Evolutionary conservation across 2,113 vertebrate genomes (phyloP), one percentile per base, ranked within the genome.

Genomic region (Clarias magur): DNA sequence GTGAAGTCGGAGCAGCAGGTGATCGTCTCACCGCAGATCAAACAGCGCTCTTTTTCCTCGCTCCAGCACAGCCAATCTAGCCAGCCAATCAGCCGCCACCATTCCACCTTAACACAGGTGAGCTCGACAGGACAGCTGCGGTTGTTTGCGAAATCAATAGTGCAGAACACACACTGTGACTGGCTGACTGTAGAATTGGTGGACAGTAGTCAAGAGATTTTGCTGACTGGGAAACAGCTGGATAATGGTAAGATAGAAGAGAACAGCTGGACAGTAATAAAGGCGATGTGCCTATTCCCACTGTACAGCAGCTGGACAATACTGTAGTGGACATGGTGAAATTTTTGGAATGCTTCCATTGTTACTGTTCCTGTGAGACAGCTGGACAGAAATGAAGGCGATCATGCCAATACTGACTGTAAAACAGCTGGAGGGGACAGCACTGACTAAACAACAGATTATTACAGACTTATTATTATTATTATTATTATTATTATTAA

Each of bases 81-180:
- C 80, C 91, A 88, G 88, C 91, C 93, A 17, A 84, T 95, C 0
- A 85, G 92, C 84, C 96, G 96, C 48, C 97, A 97, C 91, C 96
- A 97, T 88, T 91, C 95, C 0, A 92, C 90, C 0, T 94, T 98
- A 92, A 97, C 97, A 93, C 97, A 98, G 97, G 98, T 99, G 54
- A 53, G 90, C 38, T 3, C 3, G 23, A 9, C 30, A 21, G 8
- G 27, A 70, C 27, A 19, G 13, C 68, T 68, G 65, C 0, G 2
- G 2, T 25, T 63, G 34, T 38, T 27, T n/a, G 21, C 19, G 67
- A 1, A 59, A 23, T 10, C 73, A 16, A 9, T 1, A 57, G n/a
- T 57, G 76, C 15, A 79, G 53, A 6, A 2, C n/a, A 78, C 75
- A 27, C 21, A 27, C 25, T 56, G 3, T 23, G 27, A 9, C 38